phyloP scores from a whole-genome alignment of 2,113 vertebrate genomes.

The Vicugna pacos region DNA sequence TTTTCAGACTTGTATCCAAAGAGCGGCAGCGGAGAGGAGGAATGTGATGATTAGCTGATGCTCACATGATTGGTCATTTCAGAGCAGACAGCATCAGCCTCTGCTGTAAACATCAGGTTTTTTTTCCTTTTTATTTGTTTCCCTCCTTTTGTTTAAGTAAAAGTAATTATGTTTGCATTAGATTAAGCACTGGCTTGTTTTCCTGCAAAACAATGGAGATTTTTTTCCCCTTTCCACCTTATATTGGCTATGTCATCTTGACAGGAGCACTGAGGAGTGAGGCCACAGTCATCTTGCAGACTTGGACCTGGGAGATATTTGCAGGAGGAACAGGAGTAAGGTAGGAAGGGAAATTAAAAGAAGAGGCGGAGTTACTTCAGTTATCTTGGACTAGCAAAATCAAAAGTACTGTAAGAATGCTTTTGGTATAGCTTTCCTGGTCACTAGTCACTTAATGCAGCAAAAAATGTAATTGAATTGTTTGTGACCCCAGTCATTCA shows the following conservation, averaged over 20 bases:
- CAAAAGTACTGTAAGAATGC: neutral
- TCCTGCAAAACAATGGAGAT: slow-evolving; percentile 35
- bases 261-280: neutral
- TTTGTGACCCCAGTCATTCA: slow-evolving; percentile 16
- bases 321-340: neutral
- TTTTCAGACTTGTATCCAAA: slow-evolving; percentile 71
- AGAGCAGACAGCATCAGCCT: slow-evolving; percentile 63
- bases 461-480: slow-evolving; percentile 29
- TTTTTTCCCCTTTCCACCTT: neutral
- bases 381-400: neutral
- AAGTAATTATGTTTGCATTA: slow-evolving; percentile 80
- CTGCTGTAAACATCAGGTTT: slow-evolving; percentile 54
- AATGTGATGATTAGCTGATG: slow-evolving; percentile 19
- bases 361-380: neutral
- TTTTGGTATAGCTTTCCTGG: slow-evolving; percentile 52
- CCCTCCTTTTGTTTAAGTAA: slow-evolving; percentile 79
- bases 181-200: slow-evolving; percentile 73
- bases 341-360: slow-evolving; percentile 1
- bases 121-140: slow-evolving; percentile 63
- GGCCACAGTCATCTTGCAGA: neutral
- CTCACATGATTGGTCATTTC: slow-evolving; percentile 73
- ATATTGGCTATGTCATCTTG: slow-evolving; percentile 3
- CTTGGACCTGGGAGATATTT: neutral
- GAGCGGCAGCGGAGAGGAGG: neutral
- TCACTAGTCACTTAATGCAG: slow-evolving; percentile 52